Percentiles rank a stretch among this genome's conserved stretches.
Conservation (phyloP, 2,797 vertebrate genomes). For the Distichodus sexfasciatus region DNA sequence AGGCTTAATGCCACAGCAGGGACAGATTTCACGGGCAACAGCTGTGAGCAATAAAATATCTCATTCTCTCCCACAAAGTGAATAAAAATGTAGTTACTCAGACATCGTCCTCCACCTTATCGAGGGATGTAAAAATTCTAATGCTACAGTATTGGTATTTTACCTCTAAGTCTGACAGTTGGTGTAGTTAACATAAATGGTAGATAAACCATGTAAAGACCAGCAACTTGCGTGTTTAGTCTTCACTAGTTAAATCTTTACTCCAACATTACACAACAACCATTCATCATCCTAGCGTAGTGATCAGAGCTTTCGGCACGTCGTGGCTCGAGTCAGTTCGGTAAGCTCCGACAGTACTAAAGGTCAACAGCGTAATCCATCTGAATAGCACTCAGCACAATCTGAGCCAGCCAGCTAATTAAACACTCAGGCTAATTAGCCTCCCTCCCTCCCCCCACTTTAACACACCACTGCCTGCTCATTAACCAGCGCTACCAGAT, state of each 20-base stretch:
- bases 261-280: conserved; percentile 16
- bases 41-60: conserved; percentile 22
- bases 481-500: conserved; percentile 31
- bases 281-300: conserved; percentile 27
- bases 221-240: neutral
- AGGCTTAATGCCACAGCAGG: conserved; percentile 8
- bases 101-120: conserved; percentile 12
- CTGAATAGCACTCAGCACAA: conserved; percentile 48
- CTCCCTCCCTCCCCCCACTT: conserved; percentile 23
- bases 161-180: neutral
- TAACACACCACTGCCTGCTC: conserved; percentile 22
- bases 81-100: conserved; percentile 27
- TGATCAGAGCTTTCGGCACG: conserved; percentile 2
- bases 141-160: neutral
- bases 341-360: conserved; percentile 36
- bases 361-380: conserved; percentile 59
- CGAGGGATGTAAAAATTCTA: neutral
- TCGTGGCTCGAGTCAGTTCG: conserved; percentile 38
- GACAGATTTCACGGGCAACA: conserved; percentile 29
- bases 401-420: conserved; percentile 59
- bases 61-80: conserved; percentile 12
- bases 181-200: neutral
- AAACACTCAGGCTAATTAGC: conserved; percentile 60
- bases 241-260: neutral
- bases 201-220: neutral